These are phyloP conservation scores for Panzeria rudis DNA, from an alignment of 2,888 invertebrate genomes.

Conservation along the genomic window DNA sequence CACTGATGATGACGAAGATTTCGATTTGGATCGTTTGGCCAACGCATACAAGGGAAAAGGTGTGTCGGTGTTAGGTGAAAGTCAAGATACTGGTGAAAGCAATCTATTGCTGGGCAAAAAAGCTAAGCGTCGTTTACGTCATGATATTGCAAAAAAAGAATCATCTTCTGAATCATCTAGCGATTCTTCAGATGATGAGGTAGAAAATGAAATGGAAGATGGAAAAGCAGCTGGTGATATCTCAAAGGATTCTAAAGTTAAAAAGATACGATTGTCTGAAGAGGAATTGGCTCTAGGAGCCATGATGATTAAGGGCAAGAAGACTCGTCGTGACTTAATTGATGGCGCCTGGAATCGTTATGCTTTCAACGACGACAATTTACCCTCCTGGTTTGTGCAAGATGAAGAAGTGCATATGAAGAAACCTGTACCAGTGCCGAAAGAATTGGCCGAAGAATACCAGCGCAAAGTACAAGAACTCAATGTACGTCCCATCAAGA, in stretches of 20 bases:
- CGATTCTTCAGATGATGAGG: conserved; percentile 77
- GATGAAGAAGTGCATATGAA: conserved; percentile 97
- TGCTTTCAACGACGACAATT: conserved; percentile 93
- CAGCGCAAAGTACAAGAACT: conserved; percentile 92
- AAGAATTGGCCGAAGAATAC: conserved; percentile 93
- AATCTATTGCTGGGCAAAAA: conserved; percentile 79
- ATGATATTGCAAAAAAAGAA: conserved; percentile 74
- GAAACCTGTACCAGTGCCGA: conserved; percentile 92
- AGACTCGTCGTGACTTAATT: conserved; percentile 93
- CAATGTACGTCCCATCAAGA: conserved; percentile 97
- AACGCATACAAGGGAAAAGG: conserved; percentile 90
- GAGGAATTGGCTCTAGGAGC: conserved; percentile 97
- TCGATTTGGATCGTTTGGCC: conserved; percentile 92
- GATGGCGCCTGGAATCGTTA: conserved; percentile 97
- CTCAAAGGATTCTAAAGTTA: conserved; percentile 79
- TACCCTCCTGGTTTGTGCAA: conserved; percentile 98
- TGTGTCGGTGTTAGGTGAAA: conserved; percentile 82
- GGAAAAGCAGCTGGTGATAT: conserved; percentile 74
- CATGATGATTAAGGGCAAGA: conserved; percentile 94
- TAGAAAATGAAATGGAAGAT: conserved; percentile 78
- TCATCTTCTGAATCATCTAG: conserved; percentile 76
- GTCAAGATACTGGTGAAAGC: conserved; percentile 65
- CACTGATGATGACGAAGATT: conserved; percentile 93
- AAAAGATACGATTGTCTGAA: conserved; percentile 90
- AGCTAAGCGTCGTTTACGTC: conserved; percentile 80